Evolutionary conservation across 1,140 invertebrate species (phyloP).

Genomic region (roundworm (Caenorhabditis elegans)): DNA sequence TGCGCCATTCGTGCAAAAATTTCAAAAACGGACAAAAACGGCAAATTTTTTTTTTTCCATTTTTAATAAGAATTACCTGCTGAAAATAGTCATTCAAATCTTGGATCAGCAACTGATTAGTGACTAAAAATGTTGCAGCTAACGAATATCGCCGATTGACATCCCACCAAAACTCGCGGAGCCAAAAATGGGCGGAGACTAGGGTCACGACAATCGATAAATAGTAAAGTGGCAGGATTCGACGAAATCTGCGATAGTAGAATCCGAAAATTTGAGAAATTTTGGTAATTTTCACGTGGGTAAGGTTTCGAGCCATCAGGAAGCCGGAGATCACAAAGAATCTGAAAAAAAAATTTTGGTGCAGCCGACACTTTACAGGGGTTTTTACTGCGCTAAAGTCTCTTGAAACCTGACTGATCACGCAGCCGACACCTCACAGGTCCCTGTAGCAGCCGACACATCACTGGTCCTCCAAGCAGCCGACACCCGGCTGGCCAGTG

Average conservation of each 20-base stretch:
- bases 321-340: conserved; percentile 33
- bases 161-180: neutral
- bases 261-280: neutral
- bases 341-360: neutral
- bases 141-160: neutral
- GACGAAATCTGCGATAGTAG: neutral
- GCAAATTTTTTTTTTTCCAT: too few species aligned
- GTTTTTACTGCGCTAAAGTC: too few species aligned
- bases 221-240: conserved; percentile 28
- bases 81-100: conserved; percentile 1
- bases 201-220: neutral
- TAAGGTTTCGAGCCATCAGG: conserved; percentile 28
- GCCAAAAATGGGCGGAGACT: neutral
- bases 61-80: too few species aligned
- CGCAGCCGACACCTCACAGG: too few species aligned
- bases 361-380: too few species aligned
- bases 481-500: too few species aligned
- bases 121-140: neutral
- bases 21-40: too few species aligned
- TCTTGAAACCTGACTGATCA: too few species aligned
- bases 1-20: too few species aligned
- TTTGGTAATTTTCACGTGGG: neutral
- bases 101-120: neutral
- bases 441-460: too few species aligned
- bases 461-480: too few species aligned